Evolutionary conservation across 2,888 invertebrate genomes (phyloP).

Genomic region (Atethmia centrago): DNA sequence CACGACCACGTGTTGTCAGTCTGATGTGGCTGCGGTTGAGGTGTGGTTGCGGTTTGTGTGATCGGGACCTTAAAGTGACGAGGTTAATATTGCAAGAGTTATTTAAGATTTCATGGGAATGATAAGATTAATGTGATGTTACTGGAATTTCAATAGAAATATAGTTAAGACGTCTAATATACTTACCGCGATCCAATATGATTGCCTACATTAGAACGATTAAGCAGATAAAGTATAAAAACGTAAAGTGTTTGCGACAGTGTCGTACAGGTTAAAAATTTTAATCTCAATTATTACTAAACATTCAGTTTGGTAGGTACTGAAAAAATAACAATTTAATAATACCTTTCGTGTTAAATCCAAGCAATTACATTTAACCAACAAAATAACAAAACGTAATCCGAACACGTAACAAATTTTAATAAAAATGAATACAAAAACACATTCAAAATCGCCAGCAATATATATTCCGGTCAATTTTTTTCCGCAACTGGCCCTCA

Average conservation of each 20-base stretch:
- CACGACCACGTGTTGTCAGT: too few species aligned
- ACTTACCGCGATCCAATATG: neutral
- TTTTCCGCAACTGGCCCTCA: constrained; percentile 64
- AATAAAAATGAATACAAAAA: constrained; percentile 64
- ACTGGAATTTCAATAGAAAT: neutral
- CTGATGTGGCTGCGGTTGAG: too few species aligned
- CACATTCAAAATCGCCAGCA: constrained; percentile 59
- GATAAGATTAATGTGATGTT: too few species aligned
- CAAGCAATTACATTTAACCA: constrained; percentile 20
- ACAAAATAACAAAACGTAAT: constrained; percentile 31
- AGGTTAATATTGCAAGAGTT: neutral
- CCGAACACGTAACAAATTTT: constrained; percentile 32
- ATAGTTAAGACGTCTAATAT: neutral
- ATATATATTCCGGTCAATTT: constrained; percentile 67
- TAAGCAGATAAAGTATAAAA: neutral
- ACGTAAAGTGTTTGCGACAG: neutral
- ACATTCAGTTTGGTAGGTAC: too few species aligned
- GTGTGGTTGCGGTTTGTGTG: too few species aligned
- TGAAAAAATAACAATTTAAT: constrained; percentile 1
- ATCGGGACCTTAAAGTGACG: neutral
- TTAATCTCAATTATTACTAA: too few species aligned
- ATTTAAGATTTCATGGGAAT: neutral
- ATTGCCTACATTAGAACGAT: neutral
- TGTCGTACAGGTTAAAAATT: neutral
- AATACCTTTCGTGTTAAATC: neutral